These are phyloP conservation scores for Thamnaconus septentrionalis DNA, from an alignment of 2,113 vertebrate genomes.

Conservation along the genomic window DNA sequence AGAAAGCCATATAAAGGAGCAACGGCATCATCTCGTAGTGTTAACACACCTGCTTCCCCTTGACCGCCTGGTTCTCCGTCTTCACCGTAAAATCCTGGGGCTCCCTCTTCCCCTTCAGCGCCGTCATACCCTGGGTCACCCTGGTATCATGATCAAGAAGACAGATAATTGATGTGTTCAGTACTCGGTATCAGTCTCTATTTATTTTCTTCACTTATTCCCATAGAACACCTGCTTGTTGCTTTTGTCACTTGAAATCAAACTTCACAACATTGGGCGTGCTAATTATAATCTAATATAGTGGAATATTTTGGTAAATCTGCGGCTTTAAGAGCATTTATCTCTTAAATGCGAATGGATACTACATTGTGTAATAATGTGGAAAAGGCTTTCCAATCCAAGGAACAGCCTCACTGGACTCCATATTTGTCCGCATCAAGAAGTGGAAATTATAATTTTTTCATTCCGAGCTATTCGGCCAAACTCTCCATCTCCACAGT, in stretches of 20 bases:
- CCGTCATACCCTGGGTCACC: slow-evolving; percentile 74
- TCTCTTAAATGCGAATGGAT: slow-evolving; percentile 48
- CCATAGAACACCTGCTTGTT: slow-evolving; percentile 15
- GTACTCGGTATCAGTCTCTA: no score
- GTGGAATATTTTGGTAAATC: slow-evolving; percentile 46
- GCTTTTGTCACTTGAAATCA: background rate
- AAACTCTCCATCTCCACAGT: slow-evolving; percentile 62
- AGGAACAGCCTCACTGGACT: slow-evolving; percentile 39
- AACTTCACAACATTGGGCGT: slow-evolving; percentile 29
- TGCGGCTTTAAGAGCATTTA: slow-evolving; percentile 53
- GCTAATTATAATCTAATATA: slow-evolving; percentile 37
- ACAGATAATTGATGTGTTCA: background rate
- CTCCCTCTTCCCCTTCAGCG: slow-evolving; percentile 69
- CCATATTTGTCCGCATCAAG: slow-evolving; percentile 73
- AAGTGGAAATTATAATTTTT: slow-evolving; percentile 77
- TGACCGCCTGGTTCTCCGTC: slow-evolving; percentile 70
- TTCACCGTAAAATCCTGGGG: slow-evolving; percentile 77
- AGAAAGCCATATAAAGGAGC: background rate
- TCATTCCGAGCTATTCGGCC: slow-evolving; percentile 73
- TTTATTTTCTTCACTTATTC: slow-evolving; percentile 5
- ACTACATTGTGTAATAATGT: slow-evolving; percentile 59
- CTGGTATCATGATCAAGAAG: slow-evolving; percentile 57
- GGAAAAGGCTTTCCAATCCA: slow-evolving; percentile 68
- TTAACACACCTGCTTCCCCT: slow-evolving; percentile 69
- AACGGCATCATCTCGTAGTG: background rate